Conservation (phyloP, 2,888 invertebrate genomes). For the Dyspetes luteomarginatus region DNA sequence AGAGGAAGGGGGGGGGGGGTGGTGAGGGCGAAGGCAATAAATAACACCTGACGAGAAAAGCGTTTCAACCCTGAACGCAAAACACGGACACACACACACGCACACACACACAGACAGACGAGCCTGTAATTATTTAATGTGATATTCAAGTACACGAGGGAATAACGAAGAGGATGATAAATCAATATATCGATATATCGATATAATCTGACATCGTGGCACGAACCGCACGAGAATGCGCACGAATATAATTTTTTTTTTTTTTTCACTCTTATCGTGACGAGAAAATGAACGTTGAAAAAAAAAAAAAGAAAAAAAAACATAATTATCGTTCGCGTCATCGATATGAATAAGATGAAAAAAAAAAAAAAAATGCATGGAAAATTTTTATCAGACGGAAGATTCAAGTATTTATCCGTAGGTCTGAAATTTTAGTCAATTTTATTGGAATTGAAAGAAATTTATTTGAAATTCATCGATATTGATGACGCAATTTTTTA, state of each 20-base stretch:
- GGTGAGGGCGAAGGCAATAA: not conserved
- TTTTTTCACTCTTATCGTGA: not conserved
- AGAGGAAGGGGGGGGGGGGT: not conserved
- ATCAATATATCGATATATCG: conserved; percentile 36
- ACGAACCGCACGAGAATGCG: not conserved
- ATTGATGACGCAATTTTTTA: not conserved
- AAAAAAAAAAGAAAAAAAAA: not conserved
- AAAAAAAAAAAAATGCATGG: not conserved
- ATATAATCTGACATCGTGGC: not conserved
- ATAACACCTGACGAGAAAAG: conserved; percentile 42
- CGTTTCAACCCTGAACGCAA: conserved; percentile 36
- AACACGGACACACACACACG: not conserved
- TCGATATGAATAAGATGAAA: not conserved
- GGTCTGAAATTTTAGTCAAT: no score
- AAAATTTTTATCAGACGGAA: no score
- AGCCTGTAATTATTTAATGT: conserved; percentile 19
- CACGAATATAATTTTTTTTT: not conserved
- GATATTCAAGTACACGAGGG: conserved; percentile 1
- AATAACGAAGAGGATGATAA: conserved; percentile 16
- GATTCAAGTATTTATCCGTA: no score
- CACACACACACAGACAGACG: not conserved
- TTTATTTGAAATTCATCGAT: no score
- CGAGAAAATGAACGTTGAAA: not conserved
- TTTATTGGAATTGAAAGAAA: no score
- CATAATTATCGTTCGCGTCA: not conserved